Evolutionary conservation across 2,797 vertebrate species (phyloP).

Genomic region (Orientallactaga sibirica): DNA sequence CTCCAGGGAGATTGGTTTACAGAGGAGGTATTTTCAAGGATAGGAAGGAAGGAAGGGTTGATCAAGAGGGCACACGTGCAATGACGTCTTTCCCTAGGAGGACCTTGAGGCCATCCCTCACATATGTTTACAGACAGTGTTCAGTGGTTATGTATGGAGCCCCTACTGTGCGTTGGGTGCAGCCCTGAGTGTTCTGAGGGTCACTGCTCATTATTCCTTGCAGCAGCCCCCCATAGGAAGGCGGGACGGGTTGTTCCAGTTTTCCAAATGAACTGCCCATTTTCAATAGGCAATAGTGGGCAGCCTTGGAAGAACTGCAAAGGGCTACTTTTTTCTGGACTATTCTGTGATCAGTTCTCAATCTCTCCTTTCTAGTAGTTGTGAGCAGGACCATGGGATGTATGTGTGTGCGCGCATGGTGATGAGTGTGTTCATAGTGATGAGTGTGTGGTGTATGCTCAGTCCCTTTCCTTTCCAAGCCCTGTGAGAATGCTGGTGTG

Average conservation of each 20-base stretch:
- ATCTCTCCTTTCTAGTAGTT: neutral
- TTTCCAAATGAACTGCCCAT: neutral
- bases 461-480: neutral
- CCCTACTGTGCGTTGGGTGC: neutral
- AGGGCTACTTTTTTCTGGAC: neutral
- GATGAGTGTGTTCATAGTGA: neutral
- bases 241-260: neutral
- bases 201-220: neutral
- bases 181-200: neutral
- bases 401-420: no score
- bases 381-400: neutral
- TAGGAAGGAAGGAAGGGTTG: neutral
- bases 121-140: neutral
- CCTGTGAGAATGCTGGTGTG: fast-evolving
- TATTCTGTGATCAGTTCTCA: neutral
- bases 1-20: neutral
- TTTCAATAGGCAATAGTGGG: neutral
- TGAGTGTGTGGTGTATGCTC: neutral
- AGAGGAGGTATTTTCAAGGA: neutral
- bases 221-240: neutral
- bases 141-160: neutral
- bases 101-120: neutral
- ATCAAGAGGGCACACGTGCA: neutral
- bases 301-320: neutral
- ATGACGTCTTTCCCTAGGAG: neutral